Base-by-base conservation (phyloP, 2,888 invertebrate species). In the Cheilosia variabilis region DNA sequence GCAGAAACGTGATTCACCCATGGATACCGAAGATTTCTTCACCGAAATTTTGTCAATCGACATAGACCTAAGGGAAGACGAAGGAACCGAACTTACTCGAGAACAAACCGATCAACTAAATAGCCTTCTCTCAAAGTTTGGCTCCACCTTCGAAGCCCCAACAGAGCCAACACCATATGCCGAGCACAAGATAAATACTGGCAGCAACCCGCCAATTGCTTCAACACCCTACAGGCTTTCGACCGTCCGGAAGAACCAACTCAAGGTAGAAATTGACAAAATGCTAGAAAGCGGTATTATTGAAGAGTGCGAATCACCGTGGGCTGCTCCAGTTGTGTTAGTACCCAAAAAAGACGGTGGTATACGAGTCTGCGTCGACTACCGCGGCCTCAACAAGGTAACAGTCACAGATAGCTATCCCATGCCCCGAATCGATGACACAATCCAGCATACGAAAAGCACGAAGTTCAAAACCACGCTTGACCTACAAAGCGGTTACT, bases 301-400 rank as follows among this genome's bases (percentile, higher is more conserved):
- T n/a, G 62, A 78, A 24, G 69, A 68, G 34, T 52, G 81, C 31
- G 76, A 77, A 9, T 69, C 81, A 10, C 69, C 78, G 31, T 83
- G 78, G 68, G 63, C 73, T 10, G 50, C 78, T 5, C 77, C 72
- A 4, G 65, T 88, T 2, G 63, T 57, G 0, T n/a, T 90, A 31
- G 88, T 89, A 0, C 69, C 84, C 2, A 90, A 90, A 78, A 88
- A 88, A 41, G 69, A 89, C 66, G 89, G 89, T 0, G 69, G 66
- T 0, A 22, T 84, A 0, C 22, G 89, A 5, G 91, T n/a, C n/a
- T n/a, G n/a, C n/a, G n/a, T n/a, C n/a, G n/a, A n/a, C n/a, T n/a
- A n/a, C n/a, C n/a, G n/a, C n/a, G n/a, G n/a, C n/a, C n/a, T n/a
- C n/a, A n/a, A n/a, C n/a, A n/a, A n/a, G n/a, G n/a, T n/a, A n/a